A percentile compares a stretch with the other conserved stretches of the same genome.
phyloP scores from a whole-genome alignment of 2,797 vertebrate genomes.

The Bradypus variegatus region DNA sequence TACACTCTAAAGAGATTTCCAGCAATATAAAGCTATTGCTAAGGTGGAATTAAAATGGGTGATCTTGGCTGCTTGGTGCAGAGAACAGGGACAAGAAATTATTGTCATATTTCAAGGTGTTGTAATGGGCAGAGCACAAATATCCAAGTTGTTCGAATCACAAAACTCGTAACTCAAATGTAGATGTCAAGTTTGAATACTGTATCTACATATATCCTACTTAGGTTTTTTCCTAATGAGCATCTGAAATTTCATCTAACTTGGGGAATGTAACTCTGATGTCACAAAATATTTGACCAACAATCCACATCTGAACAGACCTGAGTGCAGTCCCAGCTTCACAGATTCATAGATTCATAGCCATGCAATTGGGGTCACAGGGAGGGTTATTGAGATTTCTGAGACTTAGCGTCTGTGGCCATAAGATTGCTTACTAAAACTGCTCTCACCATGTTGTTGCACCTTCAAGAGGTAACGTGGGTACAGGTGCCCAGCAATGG shows the following conservation, averaged over 20 bases:
- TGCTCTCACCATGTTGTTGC: rapidly evolving
- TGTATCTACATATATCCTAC: too few species aligned
- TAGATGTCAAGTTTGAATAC: background rate
- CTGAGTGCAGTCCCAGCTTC: background rate
- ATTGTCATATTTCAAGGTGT: background rate
- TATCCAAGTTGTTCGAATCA: background rate
- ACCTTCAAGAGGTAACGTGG: rapidly evolving
- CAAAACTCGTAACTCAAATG: background rate
- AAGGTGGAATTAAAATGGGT: background rate
- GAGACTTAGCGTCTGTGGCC: background rate
- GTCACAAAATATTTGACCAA: background rate
- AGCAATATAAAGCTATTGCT: background rate
- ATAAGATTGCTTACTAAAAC: background rate
- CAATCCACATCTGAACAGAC: background rate
- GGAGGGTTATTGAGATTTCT: background rate
- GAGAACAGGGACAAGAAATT: background rate
- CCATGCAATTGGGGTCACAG: background rate
- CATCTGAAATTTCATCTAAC: background rate
- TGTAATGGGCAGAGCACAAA: background rate
- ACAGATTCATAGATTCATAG: background rate
- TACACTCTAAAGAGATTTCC: background rate
- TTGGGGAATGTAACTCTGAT: background rate
- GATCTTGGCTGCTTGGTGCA: background rate
- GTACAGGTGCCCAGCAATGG: too few species aligned
- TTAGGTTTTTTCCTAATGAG: background rate